Base-by-base conservation (phyloP, 2,888 invertebrate species). In the Latheticus oryzae region DNA sequence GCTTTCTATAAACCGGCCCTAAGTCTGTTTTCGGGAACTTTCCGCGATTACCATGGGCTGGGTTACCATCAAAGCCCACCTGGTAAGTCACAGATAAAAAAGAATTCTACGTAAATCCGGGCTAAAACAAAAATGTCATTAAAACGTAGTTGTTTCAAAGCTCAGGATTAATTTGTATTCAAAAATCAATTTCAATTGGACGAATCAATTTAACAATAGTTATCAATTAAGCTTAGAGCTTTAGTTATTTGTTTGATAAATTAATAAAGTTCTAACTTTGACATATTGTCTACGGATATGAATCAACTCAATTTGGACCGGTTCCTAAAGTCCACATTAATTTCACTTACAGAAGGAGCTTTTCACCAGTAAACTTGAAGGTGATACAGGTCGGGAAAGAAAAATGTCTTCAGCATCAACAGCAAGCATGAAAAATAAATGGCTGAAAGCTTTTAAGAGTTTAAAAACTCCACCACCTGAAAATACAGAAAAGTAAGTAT, bases 401-500 rank as follows among this genome's bases (percentile, higher is more conserved):
- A 94, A 93, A 82, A 85, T 93, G 82, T 92, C 93, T 30, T 87
- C 90, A 45, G 88, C 91, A 55, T 92, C 91, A 66, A 89, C 90
- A 65, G 89, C 90, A 73, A 90, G 91, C 79, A 96, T 96, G 88
- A 96, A 96, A 83, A 94, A 91, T 78, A 96, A 96, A 84, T 97
- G 97, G 97, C 83, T 96, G 73, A 97, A 96, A 81, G 97, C 97
- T 65, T 95, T 97, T 84, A 91, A 93, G 78, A 95, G 93, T 80
- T 84, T 97, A 67, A 95, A 95, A 81, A 92, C 93, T 28, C 89
- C 90, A 68, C 82, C 83, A 7, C 77, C 78, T 4, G 73, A 75
- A 62, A 64, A 78, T 11, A 35, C 43, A 53, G 87, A 88, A 76
- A 88, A 87, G 88, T 88, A 79, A 85, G 87, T 83, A 13, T 33